Conservation (phyloP, 2,797 vertebrate species). For the Tragelaphus oryx region DNA sequence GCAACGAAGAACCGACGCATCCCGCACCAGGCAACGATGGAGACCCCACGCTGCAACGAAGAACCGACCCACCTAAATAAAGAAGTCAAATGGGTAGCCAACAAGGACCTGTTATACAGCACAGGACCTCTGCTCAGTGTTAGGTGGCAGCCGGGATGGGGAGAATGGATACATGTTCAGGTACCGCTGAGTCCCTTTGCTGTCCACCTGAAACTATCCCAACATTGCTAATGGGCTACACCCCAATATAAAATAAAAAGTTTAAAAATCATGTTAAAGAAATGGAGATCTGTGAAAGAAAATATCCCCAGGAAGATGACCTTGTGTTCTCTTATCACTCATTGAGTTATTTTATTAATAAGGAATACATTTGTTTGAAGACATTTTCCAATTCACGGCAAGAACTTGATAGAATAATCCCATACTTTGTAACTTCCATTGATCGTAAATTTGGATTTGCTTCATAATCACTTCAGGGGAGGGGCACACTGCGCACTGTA, state of each 20-base stretch:
- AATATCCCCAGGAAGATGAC: not conserved
- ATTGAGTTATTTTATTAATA: not conserved
- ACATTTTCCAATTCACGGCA: not conserved
- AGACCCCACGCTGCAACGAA: too few relatives aligned
- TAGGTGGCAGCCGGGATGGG: not conserved
- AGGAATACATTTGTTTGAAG: not conserved
- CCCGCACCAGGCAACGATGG: not conserved
- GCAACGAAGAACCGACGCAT: rapidly evolving
- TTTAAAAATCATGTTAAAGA: not conserved
- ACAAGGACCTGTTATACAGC: not conserved
- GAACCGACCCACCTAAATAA: rapidly evolving
- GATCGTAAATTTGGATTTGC: not conserved
- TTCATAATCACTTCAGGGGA: not conserved
- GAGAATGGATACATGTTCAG: not conserved
- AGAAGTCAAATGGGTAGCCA: rapidly evolving
- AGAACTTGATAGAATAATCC: not conserved
- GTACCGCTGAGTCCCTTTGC: not conserved
- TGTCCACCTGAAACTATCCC: not conserved
- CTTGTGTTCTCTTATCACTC: not conserved
- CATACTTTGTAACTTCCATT: not conserved
- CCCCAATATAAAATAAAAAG: not conserved
- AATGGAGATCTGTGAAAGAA: not conserved
- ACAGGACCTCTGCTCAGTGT: not conserved
- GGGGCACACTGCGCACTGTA: not conserved
- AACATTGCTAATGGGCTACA: not conserved